Evolutionary conservation across 2,113 vertebrate species (phyloP).

Genomic region (Sminthopsis crassicaudata): DNA sequence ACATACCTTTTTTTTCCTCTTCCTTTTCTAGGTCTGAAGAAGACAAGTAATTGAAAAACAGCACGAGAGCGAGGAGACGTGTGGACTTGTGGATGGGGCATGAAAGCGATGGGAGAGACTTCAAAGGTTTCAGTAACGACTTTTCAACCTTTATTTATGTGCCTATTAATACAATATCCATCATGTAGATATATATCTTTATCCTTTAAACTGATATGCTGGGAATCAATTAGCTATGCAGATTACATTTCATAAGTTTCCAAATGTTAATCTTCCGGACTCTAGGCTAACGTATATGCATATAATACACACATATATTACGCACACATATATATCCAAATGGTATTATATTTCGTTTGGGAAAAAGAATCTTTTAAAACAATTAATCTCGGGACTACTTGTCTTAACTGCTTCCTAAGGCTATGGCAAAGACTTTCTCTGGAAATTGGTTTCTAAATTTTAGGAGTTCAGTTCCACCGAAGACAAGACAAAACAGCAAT

Average conservation of each 20-base stretch:
- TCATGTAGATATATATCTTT: conserved; percentile 89
- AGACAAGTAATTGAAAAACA: neutral
- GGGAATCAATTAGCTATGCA: conserved; percentile 91
- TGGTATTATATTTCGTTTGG: conserved; percentile 84
- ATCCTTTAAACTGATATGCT: conserved; percentile 89
- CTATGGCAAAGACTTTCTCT: conserved; percentile 11
- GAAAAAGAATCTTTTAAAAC: conserved; percentile 57
- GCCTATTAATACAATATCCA: conserved; percentile 89
- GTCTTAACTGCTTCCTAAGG: conserved; percentile 60
- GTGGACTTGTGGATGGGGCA: conserved; percentile 57
- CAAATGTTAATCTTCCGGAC: conserved; percentile 87
- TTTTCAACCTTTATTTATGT: conserved; percentile 88
- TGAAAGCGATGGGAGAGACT: conserved; percentile 75
- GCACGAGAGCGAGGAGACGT: neutral
- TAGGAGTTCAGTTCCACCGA: neutral
- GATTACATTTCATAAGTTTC: conserved; percentile 88
- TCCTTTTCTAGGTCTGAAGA: neutral
- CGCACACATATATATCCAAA: conserved; percentile 72
- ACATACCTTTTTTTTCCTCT: neutral
- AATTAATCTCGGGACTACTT: conserved; percentile 81
- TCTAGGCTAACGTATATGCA: conserved; percentile 80
- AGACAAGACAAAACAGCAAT: neutral
- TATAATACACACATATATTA: neutral
- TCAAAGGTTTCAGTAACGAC: conserved; percentile 86
- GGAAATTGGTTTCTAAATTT: neutral